phyloP scores from a whole-genome alignment of 2,888 invertebrate genomes.

The Ganaspis brasiliensis region DNA sequence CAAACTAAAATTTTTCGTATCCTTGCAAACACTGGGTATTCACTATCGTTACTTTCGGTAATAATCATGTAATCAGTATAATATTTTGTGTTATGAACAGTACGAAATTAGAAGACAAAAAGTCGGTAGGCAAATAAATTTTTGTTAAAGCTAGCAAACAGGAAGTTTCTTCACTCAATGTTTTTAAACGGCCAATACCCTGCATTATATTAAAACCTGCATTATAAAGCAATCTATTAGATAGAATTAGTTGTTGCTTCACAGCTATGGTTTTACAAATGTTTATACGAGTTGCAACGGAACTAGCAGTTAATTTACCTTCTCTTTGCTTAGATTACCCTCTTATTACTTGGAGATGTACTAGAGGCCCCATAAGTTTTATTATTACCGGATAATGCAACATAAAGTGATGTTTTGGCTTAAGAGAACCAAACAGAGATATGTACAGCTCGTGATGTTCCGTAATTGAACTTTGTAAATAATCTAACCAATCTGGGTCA shows the following conservation, averaged over 20 bases:
- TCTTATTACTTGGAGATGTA: neutral
- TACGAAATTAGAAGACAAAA: neutral
- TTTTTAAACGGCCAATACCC: neutral
- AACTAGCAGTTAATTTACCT: neutral
- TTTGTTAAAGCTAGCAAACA: neutral
- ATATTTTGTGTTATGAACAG: neutral
- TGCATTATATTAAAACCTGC: neutral
- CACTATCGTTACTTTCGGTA: neutral
- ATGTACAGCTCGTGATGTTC: slow-evolving; percentile 1
- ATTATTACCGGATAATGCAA: too few relatives aligned
- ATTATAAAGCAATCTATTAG: neutral
- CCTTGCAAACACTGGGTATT: neutral
- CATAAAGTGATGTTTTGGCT: too few relatives aligned
- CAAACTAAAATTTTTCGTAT: neutral
- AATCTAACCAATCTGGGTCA: neutral
- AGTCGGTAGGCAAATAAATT: neutral
- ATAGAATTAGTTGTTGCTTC: neutral
- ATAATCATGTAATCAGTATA: neutral
- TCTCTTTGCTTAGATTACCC: neutral
- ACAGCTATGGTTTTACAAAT: too few relatives aligned
- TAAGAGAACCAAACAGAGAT: neutral
- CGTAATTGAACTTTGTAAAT: neutral
- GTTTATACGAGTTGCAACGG: neutral
- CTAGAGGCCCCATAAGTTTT: neutral
- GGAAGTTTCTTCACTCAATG: neutral